Percentiles rank a stretch among this genome's conserved stretches.
phyloP scores from a whole-genome alignment of 1,140 invertebrate species.

The Halictus rubicundus region DNA sequence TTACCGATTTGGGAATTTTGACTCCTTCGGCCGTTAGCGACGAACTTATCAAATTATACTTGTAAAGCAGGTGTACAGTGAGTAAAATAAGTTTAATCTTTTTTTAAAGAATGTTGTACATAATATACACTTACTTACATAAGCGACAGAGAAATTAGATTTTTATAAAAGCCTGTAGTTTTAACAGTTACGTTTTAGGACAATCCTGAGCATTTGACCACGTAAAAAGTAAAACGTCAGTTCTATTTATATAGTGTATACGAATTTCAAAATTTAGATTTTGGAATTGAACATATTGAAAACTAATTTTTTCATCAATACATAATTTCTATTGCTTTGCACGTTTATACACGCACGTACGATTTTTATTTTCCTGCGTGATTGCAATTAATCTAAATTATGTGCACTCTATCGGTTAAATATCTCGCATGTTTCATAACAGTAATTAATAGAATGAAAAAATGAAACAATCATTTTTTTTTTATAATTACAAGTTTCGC shows the following conservation, averaged over 20 bases:
- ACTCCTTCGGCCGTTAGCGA: conserved; percentile 98
- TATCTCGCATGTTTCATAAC: conserved; percentile 48
- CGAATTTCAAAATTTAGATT: not conserved
- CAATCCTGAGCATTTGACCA: no score
- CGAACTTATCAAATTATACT: conserved; percentile 97
- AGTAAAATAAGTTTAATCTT: not conserved
- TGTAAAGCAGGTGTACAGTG: conserved; percentile 81
- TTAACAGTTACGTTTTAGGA: no score
- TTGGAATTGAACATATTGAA: not conserved
- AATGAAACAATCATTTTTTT: not conserved
- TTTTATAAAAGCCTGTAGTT: conserved; percentile 7
- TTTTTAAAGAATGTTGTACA: not conserved
- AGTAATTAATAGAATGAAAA: conserved; percentile 43
- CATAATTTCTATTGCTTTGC: no score
- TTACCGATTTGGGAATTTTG: conserved; percentile 97
- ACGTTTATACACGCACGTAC: not conserved
- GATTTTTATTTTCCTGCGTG: not conserved
- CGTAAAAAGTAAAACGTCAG: conserved; percentile 30
- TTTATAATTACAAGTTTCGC: conserved; percentile 14
- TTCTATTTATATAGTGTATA: conserved; percentile 10
- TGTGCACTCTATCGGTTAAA: conserved; percentile 21
- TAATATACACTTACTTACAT: not conserved
- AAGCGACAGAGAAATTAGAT: not conserved
- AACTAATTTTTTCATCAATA: no score
- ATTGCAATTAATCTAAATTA: conserved; percentile 12